phyloP scores from a whole-genome alignment of 2,888 invertebrate genomes.

The Lasioglossum malachurum region DNA sequence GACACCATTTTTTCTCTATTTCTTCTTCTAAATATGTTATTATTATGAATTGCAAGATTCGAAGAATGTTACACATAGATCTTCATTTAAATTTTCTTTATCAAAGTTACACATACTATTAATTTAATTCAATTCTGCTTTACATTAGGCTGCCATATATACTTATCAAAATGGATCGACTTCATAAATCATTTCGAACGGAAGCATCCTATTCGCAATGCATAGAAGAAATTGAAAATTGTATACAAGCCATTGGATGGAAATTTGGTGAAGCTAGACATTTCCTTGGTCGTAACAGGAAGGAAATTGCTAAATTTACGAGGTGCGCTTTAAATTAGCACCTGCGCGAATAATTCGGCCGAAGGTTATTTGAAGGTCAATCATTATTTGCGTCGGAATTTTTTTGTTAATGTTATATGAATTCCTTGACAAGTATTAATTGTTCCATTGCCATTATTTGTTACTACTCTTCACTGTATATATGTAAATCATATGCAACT shows the following conservation, averaged over 20 bases:
- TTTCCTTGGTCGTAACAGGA: slow-evolving; percentile 40
- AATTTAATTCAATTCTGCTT: background rate
- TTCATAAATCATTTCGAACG: slow-evolving; percentile 19
- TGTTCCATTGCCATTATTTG: background rate
- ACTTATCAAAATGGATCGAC: slow-evolving; percentile 28
- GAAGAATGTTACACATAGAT: background rate
- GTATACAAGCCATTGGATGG: slow-evolving; percentile 20
- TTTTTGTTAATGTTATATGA: background rate
- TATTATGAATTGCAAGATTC: background rate
- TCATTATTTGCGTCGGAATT: background rate
- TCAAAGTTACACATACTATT: background rate
- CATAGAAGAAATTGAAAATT: slow-evolving; percentile 34
- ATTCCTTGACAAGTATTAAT: background rate
- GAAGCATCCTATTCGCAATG: slow-evolving; percentile 37
- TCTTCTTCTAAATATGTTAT: background rate
- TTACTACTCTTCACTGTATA: background rate
- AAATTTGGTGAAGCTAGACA: slow-evolving; percentile 10
- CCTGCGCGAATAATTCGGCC: background rate
- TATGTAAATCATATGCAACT: too few species aligned
- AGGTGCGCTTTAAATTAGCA: slow-evolving; percentile 46
- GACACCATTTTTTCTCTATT: background rate
- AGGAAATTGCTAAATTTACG: slow-evolving; percentile 28
- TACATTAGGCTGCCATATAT: background rate
- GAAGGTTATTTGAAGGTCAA: background rate
- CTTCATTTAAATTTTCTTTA: background rate